Base-by-base conservation (phyloP, 1,140 invertebrate species). In the Aplysia californica region DNA sequence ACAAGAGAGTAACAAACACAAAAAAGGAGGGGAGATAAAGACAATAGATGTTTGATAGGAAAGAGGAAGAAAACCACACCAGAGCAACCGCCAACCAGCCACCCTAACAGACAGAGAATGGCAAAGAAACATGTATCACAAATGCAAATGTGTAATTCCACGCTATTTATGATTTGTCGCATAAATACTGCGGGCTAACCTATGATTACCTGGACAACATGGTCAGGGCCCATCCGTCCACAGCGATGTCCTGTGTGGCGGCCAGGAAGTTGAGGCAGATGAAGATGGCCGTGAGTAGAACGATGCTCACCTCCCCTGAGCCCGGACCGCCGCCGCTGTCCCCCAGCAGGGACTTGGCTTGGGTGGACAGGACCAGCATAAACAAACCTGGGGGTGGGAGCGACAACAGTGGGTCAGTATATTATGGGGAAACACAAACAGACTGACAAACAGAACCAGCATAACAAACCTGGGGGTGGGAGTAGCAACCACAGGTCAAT, bases 191-290 rank as follows among this genome's bases (percentile, higher is more conserved):
- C n/a, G n/a, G n/a, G n/a, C n/a, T n/a, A n/a, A n/a, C n/a, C n/a
- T n/a, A n/a, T n/a, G n/a, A n/a, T 82, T 89, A 95, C 93, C 95
- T 95, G 88, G 97, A 96, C 2, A 99, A 91, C 96, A 99, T 99
- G 2, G 98, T 99, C 0, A 99, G 90, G 1, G 98, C 98, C 98
- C 98, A 99, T 2, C 98, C 98, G 93, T 99, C 98, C 0, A 99
- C 98, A 71, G 97, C 98, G 87, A 99, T 99, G 90, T 99, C 98
- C 91, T 99, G 98, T 31, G 98, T 99, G 1, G 98, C 98, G 20
- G 97, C 98, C 67, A 99, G 91, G 84, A 99, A 98, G 85, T 98
- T 99, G 0, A 99, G 91, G 68, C 93, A 91, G 86, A 99, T 96
- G 91, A 99, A 99, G 65, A 96, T 91, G 29, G 92, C 82, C 6